Base-by-base conservation (phyloP, 2,113 vertebrate species). In the Cavia porcellus region DNA sequence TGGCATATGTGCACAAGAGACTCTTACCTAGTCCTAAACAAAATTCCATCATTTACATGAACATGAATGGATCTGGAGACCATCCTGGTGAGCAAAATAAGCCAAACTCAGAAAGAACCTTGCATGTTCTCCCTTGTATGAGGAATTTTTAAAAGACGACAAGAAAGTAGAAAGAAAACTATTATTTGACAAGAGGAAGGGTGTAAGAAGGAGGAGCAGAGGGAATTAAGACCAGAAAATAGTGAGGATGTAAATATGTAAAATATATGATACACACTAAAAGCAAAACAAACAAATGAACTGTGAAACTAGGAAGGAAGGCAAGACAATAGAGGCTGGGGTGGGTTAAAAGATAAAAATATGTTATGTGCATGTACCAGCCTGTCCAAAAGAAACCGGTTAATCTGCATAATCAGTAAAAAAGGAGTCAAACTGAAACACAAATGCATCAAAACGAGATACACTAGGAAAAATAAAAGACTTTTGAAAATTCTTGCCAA, bases 311-410 rank as follows among this genome's bases (percentile, higher is more conserved):
- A 80, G 47, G 14, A 8, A 3, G 14, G 7, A 35, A 30, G 30
- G 70, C 7, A 52, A 50, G 74, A 10, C 6, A 9, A 17, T 3
- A 45, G 8, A 30, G 0, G 12, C 32, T 5, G 1, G 2, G 5
- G 75, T 15, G 28, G 35, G 15, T n/a, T 19, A 38, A 7, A 45
- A 45, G n/a, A 32, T 35, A 28, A 80, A 80, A 80, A 15, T 52
- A 32, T 35, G 30, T 80, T 52, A 80, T 52, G 47, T 19, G 8
- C 17, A 52, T 52, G 22, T 52, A 28, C 25, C 13, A 30, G 3
- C 47, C 74, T 72, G 32, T 15, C 68, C 17, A 20, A 38, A 70
- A 7, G 15, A 38, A 38, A 38, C n/a, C 7, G 3, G 3, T 22
- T 72, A 38, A 22, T 72, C 35, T 77, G 42, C 47, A 28, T 77